Evolutionary conservation across 2,888 invertebrate genomes (phyloP).

Genomic region (Callinectes sapidus): DNA sequence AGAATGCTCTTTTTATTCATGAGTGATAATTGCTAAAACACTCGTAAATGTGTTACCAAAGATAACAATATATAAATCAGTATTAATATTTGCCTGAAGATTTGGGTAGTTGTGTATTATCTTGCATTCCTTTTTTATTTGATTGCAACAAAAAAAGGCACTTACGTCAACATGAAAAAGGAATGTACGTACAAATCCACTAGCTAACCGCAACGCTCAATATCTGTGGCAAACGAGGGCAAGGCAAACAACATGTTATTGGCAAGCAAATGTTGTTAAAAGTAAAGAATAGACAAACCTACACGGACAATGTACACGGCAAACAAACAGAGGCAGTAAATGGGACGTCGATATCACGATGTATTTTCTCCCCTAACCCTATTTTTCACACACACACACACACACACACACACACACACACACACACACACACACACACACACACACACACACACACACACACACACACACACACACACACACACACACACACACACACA

Average conservation of each 20-base stretch:
- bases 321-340: slow-evolving; percentile 9
- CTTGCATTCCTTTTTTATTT: neutral
- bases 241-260: slow-evolving; percentile 15
- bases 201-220: neutral
- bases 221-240: neutral
- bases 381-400: neutral
- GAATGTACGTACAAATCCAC: neutral
- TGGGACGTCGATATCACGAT: neutral
- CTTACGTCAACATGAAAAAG: neutral
- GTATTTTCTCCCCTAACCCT: neutral
- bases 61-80: neutral
- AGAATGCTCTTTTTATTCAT: too few species aligned
- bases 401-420: slow-evolving; percentile 35
- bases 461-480: slow-evolving; percentile 62
- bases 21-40: too few species aligned
- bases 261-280: slow-evolving; percentile 24
- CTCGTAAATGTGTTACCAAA: too few species aligned
- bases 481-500: slow-evolving; percentile 52
- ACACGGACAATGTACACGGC: neutral
- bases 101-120: neutral
- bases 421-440: slow-evolving; percentile 49
- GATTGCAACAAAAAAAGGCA: neutral
- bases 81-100: neutral
- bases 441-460: slow-evolving; percentile 61
- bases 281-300: slow-evolving; percentile 1